Evolutionary conservation across 2,888 invertebrate genomes (phyloP).

Genomic region (Tanaodytes sp.): DNA sequence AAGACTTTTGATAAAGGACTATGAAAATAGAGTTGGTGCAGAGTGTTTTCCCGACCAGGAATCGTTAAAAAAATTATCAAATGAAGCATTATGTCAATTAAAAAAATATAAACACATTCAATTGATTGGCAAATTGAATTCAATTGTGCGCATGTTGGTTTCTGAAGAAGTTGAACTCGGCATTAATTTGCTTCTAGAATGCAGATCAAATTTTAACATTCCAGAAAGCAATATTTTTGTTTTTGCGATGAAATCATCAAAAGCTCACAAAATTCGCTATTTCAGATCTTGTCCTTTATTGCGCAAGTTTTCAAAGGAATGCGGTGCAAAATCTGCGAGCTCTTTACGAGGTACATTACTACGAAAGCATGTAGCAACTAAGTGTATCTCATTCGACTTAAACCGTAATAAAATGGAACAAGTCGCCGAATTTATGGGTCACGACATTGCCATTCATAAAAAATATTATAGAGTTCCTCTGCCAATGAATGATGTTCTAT

Average conservation of each 20-base stretch:
- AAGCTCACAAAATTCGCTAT: slow-evolving; percentile 37
- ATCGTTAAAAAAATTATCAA: not conserved
- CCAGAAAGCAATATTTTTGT: slow-evolving; percentile 43
- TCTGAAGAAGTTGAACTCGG: slow-evolving; percentile 29
- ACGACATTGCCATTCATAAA: slow-evolving; percentile 42
- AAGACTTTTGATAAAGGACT: not conserved
- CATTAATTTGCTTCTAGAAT: slow-evolving; percentile 35
- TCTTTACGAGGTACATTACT: slow-evolving; percentile 51
- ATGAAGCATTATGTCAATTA: too few species aligned
- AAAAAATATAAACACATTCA: slow-evolving; percentile 15
- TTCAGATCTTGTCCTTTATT: slow-evolving; percentile 57
- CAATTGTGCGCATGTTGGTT: slow-evolving; percentile 42
- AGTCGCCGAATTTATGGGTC: slow-evolving; percentile 51
- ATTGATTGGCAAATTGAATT: slow-evolving; percentile 39
- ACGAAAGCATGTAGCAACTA: slow-evolving; percentile 51
- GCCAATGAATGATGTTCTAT: not conserved
- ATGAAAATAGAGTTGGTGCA: not conserved
- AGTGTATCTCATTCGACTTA: slow-evolving; percentile 43
- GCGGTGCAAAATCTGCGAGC: slow-evolving; percentile 52
- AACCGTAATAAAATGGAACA: slow-evolving; percentile 13
- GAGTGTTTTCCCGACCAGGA: not conserved
- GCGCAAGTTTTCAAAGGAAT: slow-evolving; percentile 53
- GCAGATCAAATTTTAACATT: slow-evolving; percentile 28
- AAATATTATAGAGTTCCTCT: slow-evolving; percentile 15
- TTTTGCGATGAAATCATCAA: slow-evolving; percentile 41